Conservation (phyloP, 1,140 invertebrate species). For the Orchesella cincta region DNA sequence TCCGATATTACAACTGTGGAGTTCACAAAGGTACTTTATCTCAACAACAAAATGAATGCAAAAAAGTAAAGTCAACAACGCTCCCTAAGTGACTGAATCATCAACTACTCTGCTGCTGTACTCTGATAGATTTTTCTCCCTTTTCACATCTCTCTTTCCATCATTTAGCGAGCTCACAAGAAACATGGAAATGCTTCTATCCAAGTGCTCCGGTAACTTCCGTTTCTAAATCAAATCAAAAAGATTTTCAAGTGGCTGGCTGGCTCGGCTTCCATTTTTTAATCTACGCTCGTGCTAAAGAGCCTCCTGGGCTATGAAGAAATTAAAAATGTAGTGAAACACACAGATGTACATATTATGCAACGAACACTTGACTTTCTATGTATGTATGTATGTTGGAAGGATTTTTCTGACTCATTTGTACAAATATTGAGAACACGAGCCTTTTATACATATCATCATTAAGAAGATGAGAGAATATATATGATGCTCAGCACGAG, state of each 20-base stretch:
- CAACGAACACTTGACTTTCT: no score
- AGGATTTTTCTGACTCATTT: not conserved
- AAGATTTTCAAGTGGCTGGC: not conserved
- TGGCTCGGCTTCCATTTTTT: not conserved
- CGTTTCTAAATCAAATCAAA: conserved; percentile 15
- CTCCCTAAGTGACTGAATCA: no score
- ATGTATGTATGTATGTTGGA: not conserved
- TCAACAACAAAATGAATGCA: no score
- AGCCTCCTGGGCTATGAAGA: no score
- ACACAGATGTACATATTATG: no score
- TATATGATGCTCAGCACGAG: not conserved
- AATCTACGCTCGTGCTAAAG: no score
- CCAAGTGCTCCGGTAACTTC: not conserved
- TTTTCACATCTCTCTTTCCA: not conserved
- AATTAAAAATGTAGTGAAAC: no score
- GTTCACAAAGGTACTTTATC: no score
- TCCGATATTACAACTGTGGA: no score
- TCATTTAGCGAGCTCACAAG: not conserved
- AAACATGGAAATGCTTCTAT: conserved; percentile 18
- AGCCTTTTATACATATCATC: not conserved
- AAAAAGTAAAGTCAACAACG: no score
- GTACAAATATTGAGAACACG: not conserved
- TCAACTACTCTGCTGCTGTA: not conserved
- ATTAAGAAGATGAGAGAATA: conserved; percentile 18
- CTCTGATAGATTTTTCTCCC: not conserved